These are phyloP conservation scores for Spodoptera littoralis DNA, from an alignment of 2,888 invertebrate species.

Conservation along the genomic window DNA sequence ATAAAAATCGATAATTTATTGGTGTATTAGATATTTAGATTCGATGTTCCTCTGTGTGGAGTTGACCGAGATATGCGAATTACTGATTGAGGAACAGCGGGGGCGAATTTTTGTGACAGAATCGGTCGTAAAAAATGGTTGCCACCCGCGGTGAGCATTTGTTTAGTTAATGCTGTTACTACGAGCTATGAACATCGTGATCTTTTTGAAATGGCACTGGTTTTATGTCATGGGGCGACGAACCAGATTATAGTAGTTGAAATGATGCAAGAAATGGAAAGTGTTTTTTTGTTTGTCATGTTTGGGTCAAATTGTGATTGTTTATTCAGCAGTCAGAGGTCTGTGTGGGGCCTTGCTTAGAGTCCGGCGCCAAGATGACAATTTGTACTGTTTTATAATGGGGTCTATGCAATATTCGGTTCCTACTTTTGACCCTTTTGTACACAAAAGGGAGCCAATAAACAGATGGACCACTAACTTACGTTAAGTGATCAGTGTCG, in stretches of 20 bases:
- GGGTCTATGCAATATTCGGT: too few relatives aligned
- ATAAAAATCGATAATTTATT: conserved; percentile 37
- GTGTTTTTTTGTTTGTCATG: too few relatives aligned
- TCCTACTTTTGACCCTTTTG: too few relatives aligned
- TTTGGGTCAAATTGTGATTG: too few relatives aligned
- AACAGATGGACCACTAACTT: too few relatives aligned
- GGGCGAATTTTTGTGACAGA: conserved; percentile 64
- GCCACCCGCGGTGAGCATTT: conserved; percentile 59
- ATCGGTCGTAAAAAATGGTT: conserved; percentile 63
- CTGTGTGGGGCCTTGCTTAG: too few relatives aligned
- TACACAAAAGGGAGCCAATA: too few relatives aligned
- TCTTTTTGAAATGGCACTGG: conserved; percentile 20
- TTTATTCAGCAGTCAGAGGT: too few relatives aligned
- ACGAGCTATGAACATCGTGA: conserved; percentile 28
- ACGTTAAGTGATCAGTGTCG: too few relatives aligned
- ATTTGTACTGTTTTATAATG: too few relatives aligned
- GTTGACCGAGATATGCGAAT: conserved; percentile 62
- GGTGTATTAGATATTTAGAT: conserved; percentile 30
- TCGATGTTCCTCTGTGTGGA: conserved; percentile 26
- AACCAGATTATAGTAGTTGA: neutral
- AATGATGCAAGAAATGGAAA: too few relatives aligned
- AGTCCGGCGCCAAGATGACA: too few relatives aligned
- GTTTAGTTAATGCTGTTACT: conserved; percentile 47
- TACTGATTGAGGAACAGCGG: conserved; percentile 67
- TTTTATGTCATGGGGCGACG: neutral